Evolutionary conservation across 2,888 invertebrate genomes (phyloP).

Genomic region (Cosmopolites sordidus): DNA sequence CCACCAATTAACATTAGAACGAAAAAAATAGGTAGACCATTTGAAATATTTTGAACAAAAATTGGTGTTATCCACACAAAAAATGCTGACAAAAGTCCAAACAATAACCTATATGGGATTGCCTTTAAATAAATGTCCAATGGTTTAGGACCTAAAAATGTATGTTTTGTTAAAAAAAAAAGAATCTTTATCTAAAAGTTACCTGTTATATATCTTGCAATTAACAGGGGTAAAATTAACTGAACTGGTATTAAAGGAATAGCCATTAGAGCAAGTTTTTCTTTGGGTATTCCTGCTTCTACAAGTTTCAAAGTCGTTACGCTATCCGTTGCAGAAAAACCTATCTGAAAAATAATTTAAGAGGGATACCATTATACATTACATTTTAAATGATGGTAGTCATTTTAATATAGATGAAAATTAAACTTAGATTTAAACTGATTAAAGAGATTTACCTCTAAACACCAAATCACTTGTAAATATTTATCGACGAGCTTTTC

Average conservation of each 20-base stretch:
- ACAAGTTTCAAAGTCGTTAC: slow-evolving; percentile 92
- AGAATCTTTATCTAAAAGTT: too few relatives aligned
- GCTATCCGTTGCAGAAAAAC: slow-evolving; percentile 93
- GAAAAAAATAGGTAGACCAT: slow-evolving; percentile 65
- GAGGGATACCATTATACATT: too few relatives aligned
- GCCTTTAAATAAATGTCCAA: slow-evolving; percentile 84
- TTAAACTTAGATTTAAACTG: too few relatives aligned
- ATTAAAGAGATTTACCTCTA: too few relatives aligned
- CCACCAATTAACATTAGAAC: slow-evolving; percentile 70
- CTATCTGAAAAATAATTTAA: slow-evolving; percentile 66
- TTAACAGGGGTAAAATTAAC: slow-evolving; percentile 79
- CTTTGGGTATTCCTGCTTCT: slow-evolving; percentile 94
- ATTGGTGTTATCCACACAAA: slow-evolving; percentile 83
- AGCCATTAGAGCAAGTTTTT: slow-evolving; percentile 86
- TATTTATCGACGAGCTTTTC: too few relatives aligned
- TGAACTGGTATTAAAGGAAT: slow-evolving; percentile 93
- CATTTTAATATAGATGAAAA: too few relatives aligned
- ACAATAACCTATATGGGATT: slow-evolving; percentile 79
- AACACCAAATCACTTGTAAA: too few relatives aligned
- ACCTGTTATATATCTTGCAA: slow-evolving; percentile 56
- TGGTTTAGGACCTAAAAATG: slow-evolving; percentile 74
- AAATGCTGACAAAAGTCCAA: slow-evolving; percentile 77
- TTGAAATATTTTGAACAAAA: slow-evolving; percentile 59
- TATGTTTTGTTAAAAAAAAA: too few relatives aligned
- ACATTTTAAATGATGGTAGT: too few relatives aligned